A percentile compares a stretch with the other conserved stretches of the same genome.
Conservation (phyloP, 2,888 invertebrate species). For the Platypus cylindrus region DNA sequence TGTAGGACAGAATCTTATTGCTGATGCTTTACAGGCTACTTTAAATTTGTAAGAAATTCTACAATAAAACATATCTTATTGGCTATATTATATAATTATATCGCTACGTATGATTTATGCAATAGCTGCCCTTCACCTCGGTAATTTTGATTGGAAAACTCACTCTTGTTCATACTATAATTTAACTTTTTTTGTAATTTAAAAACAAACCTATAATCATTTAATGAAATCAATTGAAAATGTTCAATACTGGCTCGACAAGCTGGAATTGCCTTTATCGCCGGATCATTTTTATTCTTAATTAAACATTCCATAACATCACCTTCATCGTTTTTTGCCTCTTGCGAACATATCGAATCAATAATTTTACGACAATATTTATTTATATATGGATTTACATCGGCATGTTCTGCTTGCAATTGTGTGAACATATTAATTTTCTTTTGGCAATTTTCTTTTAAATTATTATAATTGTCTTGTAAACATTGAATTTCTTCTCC, state of each 20-base stretch:
- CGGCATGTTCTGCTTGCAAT: conserved; percentile 76
- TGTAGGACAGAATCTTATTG: conserved; percentile 51
- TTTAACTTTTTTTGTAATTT: not conserved
- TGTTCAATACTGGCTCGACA: conserved; percentile 93
- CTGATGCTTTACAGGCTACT: conserved; percentile 79
- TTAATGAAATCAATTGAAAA: conserved; percentile 86
- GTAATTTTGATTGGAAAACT: too few species aligned
- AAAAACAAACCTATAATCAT: conserved; percentile 63
- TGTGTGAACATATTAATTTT: conserved; percentile 45
- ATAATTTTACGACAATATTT: conserved; percentile 71
- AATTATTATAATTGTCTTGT: conserved; percentile 67
- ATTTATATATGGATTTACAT: conserved; percentile 79
- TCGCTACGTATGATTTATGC: too few species aligned
- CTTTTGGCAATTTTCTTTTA: conserved; percentile 47
- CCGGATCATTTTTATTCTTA: conserved; percentile 76
- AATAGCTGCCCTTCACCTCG: too few species aligned
- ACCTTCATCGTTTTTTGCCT: conserved; percentile 64
- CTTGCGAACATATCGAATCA: conserved; percentile 59
- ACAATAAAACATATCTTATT: not conserved
- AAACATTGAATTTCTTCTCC: conserved; percentile 89
- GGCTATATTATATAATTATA: too few species aligned
- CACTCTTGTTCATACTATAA: too few species aligned
- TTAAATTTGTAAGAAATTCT: conserved; percentile 65
- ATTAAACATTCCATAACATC: conserved; percentile 92
- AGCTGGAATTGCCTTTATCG: conserved; percentile 64